Base-by-base conservation (phyloP, 2,113 vertebrate genomes). In the Macheiramphus alcinus region DNA sequence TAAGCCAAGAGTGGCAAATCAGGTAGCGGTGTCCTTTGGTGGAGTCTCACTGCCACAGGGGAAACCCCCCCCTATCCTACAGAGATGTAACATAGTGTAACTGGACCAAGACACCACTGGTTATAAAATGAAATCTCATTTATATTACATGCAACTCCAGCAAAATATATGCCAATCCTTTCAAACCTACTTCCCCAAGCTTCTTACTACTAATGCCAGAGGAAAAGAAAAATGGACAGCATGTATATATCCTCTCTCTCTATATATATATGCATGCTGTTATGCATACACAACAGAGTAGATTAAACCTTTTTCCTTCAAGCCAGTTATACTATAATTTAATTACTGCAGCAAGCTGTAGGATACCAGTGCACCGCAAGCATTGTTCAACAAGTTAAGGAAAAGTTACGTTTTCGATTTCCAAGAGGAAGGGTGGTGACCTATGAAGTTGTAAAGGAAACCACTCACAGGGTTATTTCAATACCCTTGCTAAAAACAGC, bases 341-440 rank as follows among this genome's bases (percentile, higher is more conserved):
- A 55, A 68, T 45, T 42, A 42, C 16, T 85, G 66, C 26, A 85
- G 25, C n/a, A 80, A 88, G 61, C 12, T 22, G 40, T n/a, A 62
- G 73, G 58, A 63, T 27, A 50, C 12, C 45, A 47, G 19, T 73
- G 53, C 58, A n/a, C 45, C 66, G 42, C 16, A 85, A 88, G 66
- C 62, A 79, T 55, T 91, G 78, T 91, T 91, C 55, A 76, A 68
- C 25, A 68, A 45, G 81, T 47, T 53, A 62, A 86, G 78, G 47
- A 95, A 90, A 96, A 96, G 58, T 53, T 86, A 89, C 2, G 0
- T 68, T 93, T 94, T 61, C 16, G 0, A 38, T 86, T 73, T 95
- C 88, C 79, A 91, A 95, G 90, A 97, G 97, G 97, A 97, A 97
- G 97, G 97, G 97, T 94, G 97, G 94, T 74, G 91, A 95, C 94